phyloP scores from a whole-genome alignment of 2,113 vertebrate genomes.

The Holacanthus passer region DNA sequence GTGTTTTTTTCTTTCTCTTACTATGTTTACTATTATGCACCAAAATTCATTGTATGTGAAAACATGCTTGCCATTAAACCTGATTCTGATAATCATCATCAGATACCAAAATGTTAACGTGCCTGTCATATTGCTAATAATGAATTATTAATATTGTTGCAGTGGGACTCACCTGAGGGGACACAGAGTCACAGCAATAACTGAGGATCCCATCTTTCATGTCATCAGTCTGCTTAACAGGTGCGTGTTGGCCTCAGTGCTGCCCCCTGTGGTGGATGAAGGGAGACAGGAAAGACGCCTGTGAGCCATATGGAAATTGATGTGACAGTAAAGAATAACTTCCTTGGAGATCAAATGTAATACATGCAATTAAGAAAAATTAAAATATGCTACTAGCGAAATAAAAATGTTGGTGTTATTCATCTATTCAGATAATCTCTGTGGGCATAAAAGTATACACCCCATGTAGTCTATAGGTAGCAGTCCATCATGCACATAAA shows the following conservation, averaged over 20 bases:
- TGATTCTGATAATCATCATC: background rate
- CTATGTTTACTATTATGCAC: too few species aligned
- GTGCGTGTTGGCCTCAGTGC: conserved; percentile 37
- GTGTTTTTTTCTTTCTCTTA: too few species aligned
- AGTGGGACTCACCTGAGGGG: conserved; percentile 52
- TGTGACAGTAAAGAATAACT: background rate
- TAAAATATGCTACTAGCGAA: background rate
- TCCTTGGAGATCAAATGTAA: background rate
- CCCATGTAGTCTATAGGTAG: background rate
- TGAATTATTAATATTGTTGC: background rate
- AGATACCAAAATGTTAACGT: background rate
- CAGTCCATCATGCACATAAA: conserved; percentile 5
- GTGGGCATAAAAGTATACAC: background rate
- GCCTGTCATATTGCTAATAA: background rate
- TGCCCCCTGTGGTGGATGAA: conserved; percentile 49
- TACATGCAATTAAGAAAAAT: background rate
- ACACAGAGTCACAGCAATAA: conserved; percentile 12
- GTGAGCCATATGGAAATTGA: background rate
- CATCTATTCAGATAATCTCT: background rate
- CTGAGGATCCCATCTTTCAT: conserved; percentile 46
- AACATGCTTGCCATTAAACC: too few species aligned
- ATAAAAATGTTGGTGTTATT: background rate
- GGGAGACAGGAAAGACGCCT: conserved; percentile 13
- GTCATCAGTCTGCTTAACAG: conserved; percentile 23
- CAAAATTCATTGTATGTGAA: too few species aligned